Conservation (phyloP, 2,888 invertebrate genomes). For the Scrobipalpa costella region DNA sequence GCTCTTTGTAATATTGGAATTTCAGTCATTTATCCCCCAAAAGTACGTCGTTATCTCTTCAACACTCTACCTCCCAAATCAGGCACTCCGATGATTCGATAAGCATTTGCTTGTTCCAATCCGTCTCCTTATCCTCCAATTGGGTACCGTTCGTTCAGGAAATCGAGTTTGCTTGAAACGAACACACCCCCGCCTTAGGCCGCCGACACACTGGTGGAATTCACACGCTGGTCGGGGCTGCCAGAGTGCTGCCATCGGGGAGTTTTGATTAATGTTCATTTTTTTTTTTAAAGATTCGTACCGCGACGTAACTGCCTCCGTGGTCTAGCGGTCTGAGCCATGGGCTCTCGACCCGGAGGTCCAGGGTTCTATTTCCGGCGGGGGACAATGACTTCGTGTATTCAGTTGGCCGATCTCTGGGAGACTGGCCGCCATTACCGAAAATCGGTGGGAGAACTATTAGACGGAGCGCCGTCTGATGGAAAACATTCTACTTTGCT, state of each 20-base stretch:
- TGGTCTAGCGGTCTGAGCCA: no score
- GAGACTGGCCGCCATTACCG: no score
- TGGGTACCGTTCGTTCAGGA: conserved; percentile 21
- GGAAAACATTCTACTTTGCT: no score
- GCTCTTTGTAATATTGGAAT: no score
- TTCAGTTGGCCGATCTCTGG: no score
- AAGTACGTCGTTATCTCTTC: neutral
- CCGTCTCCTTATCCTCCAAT: conserved; percentile 13
- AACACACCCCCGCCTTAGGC: conserved; percentile 9
- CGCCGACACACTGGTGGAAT: conserved; percentile 2
- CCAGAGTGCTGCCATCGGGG: neutral
- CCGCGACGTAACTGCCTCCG: no score
- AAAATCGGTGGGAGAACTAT: no score
- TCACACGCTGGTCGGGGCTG: neutral
- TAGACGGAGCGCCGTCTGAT: no score
- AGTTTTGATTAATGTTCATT: neutral
- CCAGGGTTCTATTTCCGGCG: no score
- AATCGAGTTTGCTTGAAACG: conserved; percentile 16
- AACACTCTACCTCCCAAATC: neutral
- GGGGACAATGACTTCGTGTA: no score
- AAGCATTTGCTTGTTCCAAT: neutral
- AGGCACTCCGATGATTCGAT: neutral
- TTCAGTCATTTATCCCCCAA: neutral
- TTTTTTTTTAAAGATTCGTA: neutral
- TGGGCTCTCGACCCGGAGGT: no score